Percentiles rank a stretch among this genome's conserved stretches.
Conservation (phyloP, 2,888 invertebrate genomes). For the Clostera curtula region DNA sequence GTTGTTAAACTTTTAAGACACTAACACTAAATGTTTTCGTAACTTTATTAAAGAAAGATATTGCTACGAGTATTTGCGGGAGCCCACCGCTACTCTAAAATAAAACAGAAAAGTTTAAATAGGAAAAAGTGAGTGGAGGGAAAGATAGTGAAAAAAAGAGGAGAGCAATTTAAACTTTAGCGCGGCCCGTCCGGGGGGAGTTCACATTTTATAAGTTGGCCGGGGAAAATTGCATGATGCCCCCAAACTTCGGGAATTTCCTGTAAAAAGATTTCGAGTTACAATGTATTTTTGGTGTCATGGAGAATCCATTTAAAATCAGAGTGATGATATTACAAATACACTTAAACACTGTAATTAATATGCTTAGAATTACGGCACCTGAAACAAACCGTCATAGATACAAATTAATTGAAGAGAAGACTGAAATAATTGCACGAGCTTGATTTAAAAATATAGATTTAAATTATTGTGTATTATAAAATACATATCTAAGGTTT, state of each 20-base stretch:
- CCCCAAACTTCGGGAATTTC: conserved; percentile 42
- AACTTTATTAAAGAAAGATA: conserved; percentile 14
- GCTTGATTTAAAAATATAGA: too few species aligned
- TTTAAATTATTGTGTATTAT: too few species aligned
- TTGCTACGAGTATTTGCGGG: conserved; percentile 28
- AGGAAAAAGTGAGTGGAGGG: conserved; percentile 64
- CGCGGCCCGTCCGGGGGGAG: conserved; percentile 41
- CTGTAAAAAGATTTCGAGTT: conserved; percentile 19
- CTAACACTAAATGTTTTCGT: conserved; percentile 7
- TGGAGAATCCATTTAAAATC: too few species aligned
- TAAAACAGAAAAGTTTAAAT: conserved; percentile 70
- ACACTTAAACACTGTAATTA: too few species aligned
- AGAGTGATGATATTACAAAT: too few species aligned
- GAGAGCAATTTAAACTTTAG: conserved; percentile 66
- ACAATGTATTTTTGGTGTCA: conserved; percentile 4
- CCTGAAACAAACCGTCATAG: too few species aligned
- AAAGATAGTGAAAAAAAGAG: conserved; percentile 68
- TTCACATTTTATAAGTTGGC: conserved; percentile 58
- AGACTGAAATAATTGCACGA: too few species aligned
- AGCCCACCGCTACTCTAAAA: conserved; percentile 53
- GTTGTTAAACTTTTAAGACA: background rate
- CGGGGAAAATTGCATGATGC: conserved; percentile 51
- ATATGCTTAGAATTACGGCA: too few species aligned
- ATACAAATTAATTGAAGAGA: too few species aligned
- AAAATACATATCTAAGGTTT: too few species aligned